Percentiles rank a stretch among this genome's conserved stretches.
phyloP scores from a whole-genome alignment of 23 tunicate species.

The Styela clava region DNA sequence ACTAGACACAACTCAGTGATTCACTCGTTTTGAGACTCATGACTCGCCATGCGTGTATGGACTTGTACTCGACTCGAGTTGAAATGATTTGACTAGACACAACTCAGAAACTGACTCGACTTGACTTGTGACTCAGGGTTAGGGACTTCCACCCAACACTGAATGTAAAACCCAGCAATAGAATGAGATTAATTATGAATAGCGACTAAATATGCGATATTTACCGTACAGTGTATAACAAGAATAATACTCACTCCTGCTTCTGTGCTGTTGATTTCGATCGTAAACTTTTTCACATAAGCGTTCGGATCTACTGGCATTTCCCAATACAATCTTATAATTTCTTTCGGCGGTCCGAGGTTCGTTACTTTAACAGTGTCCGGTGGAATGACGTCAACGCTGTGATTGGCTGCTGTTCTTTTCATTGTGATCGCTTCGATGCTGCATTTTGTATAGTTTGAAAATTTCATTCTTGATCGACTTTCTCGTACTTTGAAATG shows the following conservation, averaged over 20 bases:
- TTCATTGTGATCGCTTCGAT: constrained; percentile 20
- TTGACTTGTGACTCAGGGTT: no score
- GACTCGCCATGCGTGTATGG: no score
- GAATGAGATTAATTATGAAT: no score
- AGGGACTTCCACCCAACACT: no score
- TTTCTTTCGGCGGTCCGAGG: background rate
- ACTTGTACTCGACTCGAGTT: no score
- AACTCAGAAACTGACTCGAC: no score
- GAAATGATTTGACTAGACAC: no score
- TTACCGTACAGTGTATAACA: no score
- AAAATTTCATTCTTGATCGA: background rate
- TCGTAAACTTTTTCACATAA: constrained; percentile 33
- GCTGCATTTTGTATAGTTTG: constrained; percentile 30
- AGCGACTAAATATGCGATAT: no score
- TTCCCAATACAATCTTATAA: constrained; percentile 15
- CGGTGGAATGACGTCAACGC: constrained; percentile 3
- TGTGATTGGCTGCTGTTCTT: constrained; percentile 33
- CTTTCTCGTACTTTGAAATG: constrained; percentile 2
- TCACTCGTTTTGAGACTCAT: no score
- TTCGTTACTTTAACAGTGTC: background rate
- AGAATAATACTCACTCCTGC: constrained; percentile 1
- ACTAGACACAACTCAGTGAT: no score
- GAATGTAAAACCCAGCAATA: no score
- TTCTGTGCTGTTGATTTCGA: constrained; percentile 23
- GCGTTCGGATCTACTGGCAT: constrained; percentile 62